A percentile compares a stretch with the other conserved stretches of the same genome.
Evolutionary conservation across 2,888 invertebrate species (phyloP).

Genomic region (Troides helena): DNA sequence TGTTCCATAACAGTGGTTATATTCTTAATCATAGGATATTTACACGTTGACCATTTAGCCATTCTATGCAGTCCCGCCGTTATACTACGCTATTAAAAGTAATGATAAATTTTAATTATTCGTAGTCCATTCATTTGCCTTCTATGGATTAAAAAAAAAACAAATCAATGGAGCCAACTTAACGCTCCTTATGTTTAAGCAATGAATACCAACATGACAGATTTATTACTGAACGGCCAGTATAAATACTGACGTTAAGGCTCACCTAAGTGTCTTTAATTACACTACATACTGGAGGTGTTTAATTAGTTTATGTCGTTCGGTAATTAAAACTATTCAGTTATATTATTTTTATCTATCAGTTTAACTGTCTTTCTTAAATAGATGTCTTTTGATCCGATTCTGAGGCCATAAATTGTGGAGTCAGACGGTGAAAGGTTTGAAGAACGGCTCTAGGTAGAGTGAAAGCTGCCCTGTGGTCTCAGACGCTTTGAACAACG

Average conservation of each 20-base stretch:
- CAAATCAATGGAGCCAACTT: slow-evolving; percentile 7
- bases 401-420: background rate
- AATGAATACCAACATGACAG: slow-evolving; percentile 5
- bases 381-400: too few species aligned
- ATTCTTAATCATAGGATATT: too few species aligned
- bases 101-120: slow-evolving; percentile 6
- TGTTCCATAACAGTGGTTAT: too few species aligned
- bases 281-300: slow-evolving; percentile 1
- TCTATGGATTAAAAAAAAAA: background rate
- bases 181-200: background rate
- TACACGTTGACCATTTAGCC: too few species aligned
- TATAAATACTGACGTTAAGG: slow-evolving; percentile 2
- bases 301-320: slow-evolving; percentile 13
- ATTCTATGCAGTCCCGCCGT: too few species aligned
- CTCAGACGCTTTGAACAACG: too few species aligned
- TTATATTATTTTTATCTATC: background rate
- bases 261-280: slow-evolving; percentile 2
- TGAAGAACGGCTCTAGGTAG: too few species aligned
- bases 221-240: slow-evolving; percentile 7
- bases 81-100: background rate
- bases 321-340: slow-evolving; percentile 4
- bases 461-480: too few species aligned
- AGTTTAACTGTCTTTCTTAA: background rate
- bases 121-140: background rate
- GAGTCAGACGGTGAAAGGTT: background rate